Percentiles rank a stretch among this genome's conserved stretches.
phyloP scores from a whole-genome alignment of 2,113 vertebrate genomes.

The Elephas maximus region DNA sequence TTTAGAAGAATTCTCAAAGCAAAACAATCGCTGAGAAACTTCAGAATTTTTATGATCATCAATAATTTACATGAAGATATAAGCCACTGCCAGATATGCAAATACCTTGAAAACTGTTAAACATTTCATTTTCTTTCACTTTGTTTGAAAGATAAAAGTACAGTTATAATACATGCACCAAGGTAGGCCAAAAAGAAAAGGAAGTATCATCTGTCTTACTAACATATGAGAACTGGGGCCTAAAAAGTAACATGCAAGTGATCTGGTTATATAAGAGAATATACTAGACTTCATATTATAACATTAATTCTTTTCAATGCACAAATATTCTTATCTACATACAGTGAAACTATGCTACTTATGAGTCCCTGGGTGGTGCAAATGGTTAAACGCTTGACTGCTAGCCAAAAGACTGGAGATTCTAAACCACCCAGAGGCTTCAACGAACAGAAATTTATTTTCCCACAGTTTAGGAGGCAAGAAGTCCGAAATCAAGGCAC shows the following conservation, averaged over 20 bases:
- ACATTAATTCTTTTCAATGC: background rate
- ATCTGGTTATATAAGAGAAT: constrained; percentile 43
- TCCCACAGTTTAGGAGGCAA: background rate
- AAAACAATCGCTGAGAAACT: constrained; percentile 41
- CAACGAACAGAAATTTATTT: background rate
- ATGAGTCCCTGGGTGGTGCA: background rate
- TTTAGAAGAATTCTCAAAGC: constrained; percentile 59
- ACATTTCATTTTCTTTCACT: constrained; percentile 57
- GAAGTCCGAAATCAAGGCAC: background rate
- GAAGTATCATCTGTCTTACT: constrained; percentile 29
- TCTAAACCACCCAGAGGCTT: background rate
- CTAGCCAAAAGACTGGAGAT: background rate
- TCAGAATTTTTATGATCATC: constrained; percentile 17
- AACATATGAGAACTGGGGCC: background rate
- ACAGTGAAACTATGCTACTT: background rate
- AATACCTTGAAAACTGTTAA: constrained; percentile 47
- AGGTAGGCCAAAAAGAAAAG: background rate
- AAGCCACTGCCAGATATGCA: background rate
- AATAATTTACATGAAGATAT: background rate
- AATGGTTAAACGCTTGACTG: background rate
- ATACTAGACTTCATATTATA: background rate
- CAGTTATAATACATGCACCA: constrained; percentile 32
- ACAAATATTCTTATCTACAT: background rate
- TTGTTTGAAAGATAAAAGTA: constrained; percentile 41
- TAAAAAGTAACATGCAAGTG: background rate